These are phyloP conservation scores for Pandemis cinnamomeana DNA, from an alignment of 2,888 invertebrate genomes.

Conservation along the genomic window DNA sequence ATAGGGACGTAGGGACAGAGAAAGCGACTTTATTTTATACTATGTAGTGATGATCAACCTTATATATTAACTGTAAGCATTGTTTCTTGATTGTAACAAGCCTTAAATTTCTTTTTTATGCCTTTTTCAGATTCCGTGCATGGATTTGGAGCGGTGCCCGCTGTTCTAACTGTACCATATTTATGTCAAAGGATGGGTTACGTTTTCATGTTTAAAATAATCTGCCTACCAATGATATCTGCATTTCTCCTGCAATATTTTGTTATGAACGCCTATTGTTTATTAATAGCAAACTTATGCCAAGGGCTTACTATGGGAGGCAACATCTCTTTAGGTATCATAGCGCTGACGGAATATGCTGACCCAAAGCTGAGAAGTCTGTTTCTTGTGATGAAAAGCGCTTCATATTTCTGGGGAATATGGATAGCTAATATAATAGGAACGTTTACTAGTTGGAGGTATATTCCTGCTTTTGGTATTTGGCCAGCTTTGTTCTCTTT, in stretches of 20 bases:
- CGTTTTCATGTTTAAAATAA: slow-evolving; percentile 6
- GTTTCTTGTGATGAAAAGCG: slow-evolving; percentile 36
- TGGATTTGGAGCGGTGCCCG: slow-evolving; percentile 21
- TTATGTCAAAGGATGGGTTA: slow-evolving; percentile 22
- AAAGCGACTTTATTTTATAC: too few relatives aligned
- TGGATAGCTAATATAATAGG: slow-evolving; percentile 30
- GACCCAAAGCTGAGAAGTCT: slow-evolving; percentile 28
- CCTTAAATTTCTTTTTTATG: neutral
- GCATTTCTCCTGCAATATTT: slow-evolving; percentile 26
- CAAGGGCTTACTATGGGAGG: slow-evolving; percentile 29
- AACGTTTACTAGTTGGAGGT: slow-evolving; percentile 31
- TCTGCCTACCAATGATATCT: slow-evolving; percentile 7
- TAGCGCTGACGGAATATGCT: slow-evolving; percentile 32
- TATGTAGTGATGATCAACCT: too few relatives aligned
- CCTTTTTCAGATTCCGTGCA: slow-evolving; percentile 32
- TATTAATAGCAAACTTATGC: slow-evolving; percentile 13
- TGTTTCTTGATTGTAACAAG: too few relatives aligned
- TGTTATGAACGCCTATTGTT: neutral
- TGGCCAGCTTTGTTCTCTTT: slow-evolving; percentile 16
- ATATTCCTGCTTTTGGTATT: slow-evolving; percentile 21
- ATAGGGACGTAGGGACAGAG: too few relatives aligned
- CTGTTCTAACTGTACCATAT: slow-evolving; percentile 17
- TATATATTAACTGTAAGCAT: too few relatives aligned
- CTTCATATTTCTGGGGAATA: slow-evolving; percentile 29
- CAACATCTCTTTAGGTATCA: neutral